A percentile compares a stretch with the other conserved stretches of the same genome.
Conservation (phyloP, 37 sponge, comb jelly and placozoan species). For the Hormiphora californensis region DNA sequence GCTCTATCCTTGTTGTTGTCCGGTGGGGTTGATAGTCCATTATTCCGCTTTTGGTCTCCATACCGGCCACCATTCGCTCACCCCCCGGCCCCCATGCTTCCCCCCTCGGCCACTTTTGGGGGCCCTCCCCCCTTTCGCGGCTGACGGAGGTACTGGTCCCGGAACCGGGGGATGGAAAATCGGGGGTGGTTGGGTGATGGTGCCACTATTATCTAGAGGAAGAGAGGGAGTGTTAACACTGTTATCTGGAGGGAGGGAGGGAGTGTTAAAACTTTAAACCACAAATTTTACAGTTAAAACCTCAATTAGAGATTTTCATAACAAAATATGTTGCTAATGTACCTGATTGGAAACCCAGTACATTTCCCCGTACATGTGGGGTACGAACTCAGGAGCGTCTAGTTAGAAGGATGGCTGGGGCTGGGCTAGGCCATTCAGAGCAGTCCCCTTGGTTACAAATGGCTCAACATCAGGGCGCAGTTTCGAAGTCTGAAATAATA, state of each 20-base stretch:
- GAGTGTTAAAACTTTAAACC: too few species aligned
- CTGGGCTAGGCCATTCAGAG: not conserved
- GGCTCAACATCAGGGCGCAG: constrained; percentile 39
- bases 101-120: too few species aligned
- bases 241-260: too few species aligned
- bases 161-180: constrained; percentile 27
- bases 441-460: constrained; percentile 5
- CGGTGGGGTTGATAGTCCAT: not conserved
- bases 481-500: constrained; percentile 22
- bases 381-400: constrained; percentile 40
- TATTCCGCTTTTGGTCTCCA: not conserved
- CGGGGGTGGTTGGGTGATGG: constrained; percentile 49
- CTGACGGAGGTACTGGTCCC: constrained; percentile 47
- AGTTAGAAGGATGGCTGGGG: not conserved
- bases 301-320: not conserved
- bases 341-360: constrained; percentile 52
- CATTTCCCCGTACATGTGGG: constrained; percentile 4
- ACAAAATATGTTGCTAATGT: not conserved
- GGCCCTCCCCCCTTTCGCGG: not conserved
- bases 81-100: not conserved
- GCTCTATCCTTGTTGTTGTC: constrained; percentile 22
- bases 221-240: too few species aligned
- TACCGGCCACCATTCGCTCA: not conserved
- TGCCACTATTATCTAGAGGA: constrained; percentile 28
- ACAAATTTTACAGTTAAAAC: too few species aligned